These are phyloP conservation scores for Hexactinellida sp. DNA, from an alignment of 37 sponge, comb jelly and placozoan genomes.

Conservation along the genomic window DNA sequence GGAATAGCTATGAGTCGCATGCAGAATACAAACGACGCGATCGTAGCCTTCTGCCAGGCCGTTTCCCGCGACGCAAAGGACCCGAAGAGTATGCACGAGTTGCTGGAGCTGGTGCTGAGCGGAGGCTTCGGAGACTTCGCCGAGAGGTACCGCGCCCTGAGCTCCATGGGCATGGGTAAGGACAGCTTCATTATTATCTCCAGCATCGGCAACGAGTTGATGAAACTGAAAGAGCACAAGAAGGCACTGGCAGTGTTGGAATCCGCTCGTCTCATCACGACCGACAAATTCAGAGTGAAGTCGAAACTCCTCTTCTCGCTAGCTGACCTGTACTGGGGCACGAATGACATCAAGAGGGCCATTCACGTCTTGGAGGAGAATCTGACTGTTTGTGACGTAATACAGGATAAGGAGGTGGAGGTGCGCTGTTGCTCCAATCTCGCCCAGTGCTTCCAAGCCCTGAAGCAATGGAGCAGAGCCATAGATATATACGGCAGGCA, in stretches of 20 bases:
- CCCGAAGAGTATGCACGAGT: background rate
- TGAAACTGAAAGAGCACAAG: constrained; percentile 52
- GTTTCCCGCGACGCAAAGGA: constrained; percentile 61
- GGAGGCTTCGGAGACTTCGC: background rate
- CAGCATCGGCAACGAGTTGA: constrained; percentile 27
- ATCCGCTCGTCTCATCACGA: constrained; percentile 62
- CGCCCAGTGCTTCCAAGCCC: background rate
- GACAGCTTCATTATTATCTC: background rate
- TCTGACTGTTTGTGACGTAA: background rate
- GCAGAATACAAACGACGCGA: constrained; percentile 46
- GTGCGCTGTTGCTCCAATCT: constrained; percentile 16
- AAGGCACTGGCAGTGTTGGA: constrained; percentile 71
- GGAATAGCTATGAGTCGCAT: constrained; percentile 68
- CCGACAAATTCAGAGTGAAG: constrained; percentile 79
- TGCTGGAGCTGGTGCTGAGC: background rate
- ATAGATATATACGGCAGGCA: background rate
- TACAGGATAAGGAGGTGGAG: background rate
- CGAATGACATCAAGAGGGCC: constrained; percentile 57
- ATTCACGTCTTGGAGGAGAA: constrained; percentile 22
- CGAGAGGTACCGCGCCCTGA: background rate
- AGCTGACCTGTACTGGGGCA: constrained; percentile 71
- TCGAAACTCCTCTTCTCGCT: constrained; percentile 79
- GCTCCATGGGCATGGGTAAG: background rate
- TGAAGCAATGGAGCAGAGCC: background rate
- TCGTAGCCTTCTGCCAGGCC: constrained; percentile 68